Percentiles rank a stretch among this genome's conserved stretches.
phyloP scores from a whole-genome alignment of 1,140 invertebrate species.

The Heliconius nattereri region DNA sequence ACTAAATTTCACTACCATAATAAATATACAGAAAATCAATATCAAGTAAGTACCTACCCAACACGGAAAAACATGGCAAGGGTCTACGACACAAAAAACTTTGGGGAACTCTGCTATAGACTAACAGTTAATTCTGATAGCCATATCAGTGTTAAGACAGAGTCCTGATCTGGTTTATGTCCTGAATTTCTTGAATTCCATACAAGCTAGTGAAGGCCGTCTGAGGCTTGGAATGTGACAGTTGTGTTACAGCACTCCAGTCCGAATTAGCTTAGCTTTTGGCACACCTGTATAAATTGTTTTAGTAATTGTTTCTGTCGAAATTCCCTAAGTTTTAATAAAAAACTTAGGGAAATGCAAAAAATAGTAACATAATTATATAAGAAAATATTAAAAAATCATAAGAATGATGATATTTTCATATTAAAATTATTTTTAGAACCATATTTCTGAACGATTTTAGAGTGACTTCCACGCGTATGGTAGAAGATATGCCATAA shows the following conservation, averaged over 20 bases:
- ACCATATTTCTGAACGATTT: background rate
- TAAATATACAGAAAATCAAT: too few species aligned
- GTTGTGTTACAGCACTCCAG: background rate
- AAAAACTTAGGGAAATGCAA: background rate
- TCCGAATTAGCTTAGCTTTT: background rate
- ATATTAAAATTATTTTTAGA: background rate
- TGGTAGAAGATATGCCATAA: conserved; percentile 55
- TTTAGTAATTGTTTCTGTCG: background rate
- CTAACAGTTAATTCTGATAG: background rate
- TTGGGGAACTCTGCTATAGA: too few species aligned
- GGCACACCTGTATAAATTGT: background rate
- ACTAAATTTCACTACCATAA: too few species aligned
- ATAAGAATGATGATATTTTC: background rate
- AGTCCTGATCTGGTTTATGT: background rate
- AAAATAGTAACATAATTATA: too few species aligned
- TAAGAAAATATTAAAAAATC: too few species aligned
- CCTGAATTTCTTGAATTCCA: conserved; percentile 1
- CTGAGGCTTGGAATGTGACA: background rate
- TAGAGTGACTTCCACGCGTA: conserved; percentile 13
- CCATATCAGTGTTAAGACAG: background rate
- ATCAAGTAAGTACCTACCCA: too few species aligned
- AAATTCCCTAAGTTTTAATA: background rate
- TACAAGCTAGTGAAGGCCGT: conserved; percentile 5
- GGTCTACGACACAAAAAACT: too few species aligned
- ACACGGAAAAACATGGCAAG: too few species aligned